phyloP scores from a whole-genome alignment of 92 coral and sea anemone species.

The Parazoanthus atlanticus region DNA sequence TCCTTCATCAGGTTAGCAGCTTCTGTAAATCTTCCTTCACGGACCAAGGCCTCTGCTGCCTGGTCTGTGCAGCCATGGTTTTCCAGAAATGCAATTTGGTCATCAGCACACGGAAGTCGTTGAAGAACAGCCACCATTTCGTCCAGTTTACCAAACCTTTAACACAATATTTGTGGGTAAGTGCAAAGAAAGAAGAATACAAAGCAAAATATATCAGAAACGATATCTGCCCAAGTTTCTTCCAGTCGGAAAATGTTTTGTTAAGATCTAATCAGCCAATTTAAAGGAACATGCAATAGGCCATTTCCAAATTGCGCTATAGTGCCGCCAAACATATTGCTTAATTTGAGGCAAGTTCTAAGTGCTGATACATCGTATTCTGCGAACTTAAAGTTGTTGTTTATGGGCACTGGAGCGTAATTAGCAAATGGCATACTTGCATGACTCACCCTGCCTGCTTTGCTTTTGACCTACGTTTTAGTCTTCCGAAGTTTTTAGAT shows the following conservation, averaged over 20 bases:
- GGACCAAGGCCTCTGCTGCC: constrained; percentile 75
- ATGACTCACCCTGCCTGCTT: too few relatives aligned
- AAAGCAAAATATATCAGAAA: background rate
- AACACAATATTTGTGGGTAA: background rate
- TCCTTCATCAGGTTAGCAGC: constrained; percentile 75
- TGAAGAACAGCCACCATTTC: constrained; percentile 84
- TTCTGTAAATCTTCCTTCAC: constrained; percentile 71
- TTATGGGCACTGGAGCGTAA: too few relatives aligned
- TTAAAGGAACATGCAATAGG: too few relatives aligned
- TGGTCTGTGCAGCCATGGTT: constrained; percentile 77
- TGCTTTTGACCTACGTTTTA: too few relatives aligned
- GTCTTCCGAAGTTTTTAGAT: too few relatives aligned
- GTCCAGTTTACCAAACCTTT: constrained; percentile 45
- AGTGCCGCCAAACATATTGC: too few relatives aligned
- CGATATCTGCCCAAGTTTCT: background rate
- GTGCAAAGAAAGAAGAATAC: background rate
- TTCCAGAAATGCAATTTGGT: constrained; percentile 80
- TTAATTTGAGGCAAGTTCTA: too few relatives aligned
- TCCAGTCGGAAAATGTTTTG: background rate
- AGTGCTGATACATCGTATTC: too few relatives aligned
- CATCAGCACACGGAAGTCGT: constrained; percentile 71
- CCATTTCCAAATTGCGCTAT: too few relatives aligned
- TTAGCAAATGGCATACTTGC: too few relatives aligned
- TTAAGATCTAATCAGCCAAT: background rate
- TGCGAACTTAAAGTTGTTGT: too few relatives aligned